Percentiles rank a stretch among this genome's conserved stretches.
Conservation (phyloP, 2,113 vertebrate species). For the Mohoua ochrocephala region DNA sequence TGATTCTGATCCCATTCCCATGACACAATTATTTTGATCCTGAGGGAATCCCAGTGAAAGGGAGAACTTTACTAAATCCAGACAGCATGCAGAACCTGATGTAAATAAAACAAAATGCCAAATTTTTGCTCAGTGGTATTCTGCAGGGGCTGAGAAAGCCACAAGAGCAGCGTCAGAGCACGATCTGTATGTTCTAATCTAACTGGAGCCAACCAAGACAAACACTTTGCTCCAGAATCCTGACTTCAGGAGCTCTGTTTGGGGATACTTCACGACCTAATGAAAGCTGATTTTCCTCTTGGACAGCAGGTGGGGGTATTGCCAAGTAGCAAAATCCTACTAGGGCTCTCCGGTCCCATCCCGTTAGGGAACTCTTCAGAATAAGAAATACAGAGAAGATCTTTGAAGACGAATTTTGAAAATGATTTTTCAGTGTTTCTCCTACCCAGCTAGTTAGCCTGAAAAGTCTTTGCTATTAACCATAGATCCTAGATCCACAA, state of each 20-base stretch:
- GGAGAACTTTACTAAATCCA: not conserved
- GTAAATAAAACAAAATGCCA: not conserved
- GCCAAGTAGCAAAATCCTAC: not conserved
- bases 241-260: not conserved
- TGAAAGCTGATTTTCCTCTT: not conserved
- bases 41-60: not conserved
- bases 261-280: not conserved
- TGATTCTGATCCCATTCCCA: not conserved
- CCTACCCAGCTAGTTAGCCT: not conserved
- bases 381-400: not conserved
- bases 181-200: not conserved
- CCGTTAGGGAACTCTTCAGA: not conserved
- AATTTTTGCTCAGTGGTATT: not conserved
- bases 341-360: not conserved
- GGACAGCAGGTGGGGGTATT: slow-evolving; percentile 46
- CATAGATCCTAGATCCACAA: not conserved
- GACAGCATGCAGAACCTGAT: not conserved
- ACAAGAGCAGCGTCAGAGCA: not conserved
- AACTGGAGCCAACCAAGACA: not conserved
- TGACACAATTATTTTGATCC: not conserved
- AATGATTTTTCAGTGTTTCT: not conserved
- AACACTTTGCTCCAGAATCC: not conserved
- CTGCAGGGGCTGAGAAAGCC: not conserved
- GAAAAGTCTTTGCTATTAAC: not conserved
- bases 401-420: not conserved